A percentile compares a stretch with the other conserved stretches of the same genome.
phyloP scores from a whole-genome alignment of 1,140 invertebrate genomes.

The Euborellia annulipes region DNA sequence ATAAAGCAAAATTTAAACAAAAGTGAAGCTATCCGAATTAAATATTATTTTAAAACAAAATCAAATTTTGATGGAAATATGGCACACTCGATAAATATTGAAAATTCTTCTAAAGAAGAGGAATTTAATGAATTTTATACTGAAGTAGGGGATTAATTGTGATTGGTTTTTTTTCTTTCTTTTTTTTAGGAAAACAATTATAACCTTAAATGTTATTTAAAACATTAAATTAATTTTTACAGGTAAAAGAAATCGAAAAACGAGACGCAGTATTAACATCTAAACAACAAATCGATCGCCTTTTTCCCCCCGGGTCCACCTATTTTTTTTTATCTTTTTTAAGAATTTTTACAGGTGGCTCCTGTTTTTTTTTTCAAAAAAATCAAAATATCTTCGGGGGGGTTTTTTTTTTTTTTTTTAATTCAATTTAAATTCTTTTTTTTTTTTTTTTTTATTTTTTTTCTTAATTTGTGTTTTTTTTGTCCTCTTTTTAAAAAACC shows the following conservation, averaged over 20 bases:
- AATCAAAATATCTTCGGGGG: slow-evolving; percentile 87
- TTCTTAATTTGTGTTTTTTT: too few species aligned
- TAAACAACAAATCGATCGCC: slow-evolving; percentile 85
- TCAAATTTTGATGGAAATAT: too few species aligned
- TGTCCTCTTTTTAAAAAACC: too few species aligned
- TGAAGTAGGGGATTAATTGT: slow-evolving; percentile 37
- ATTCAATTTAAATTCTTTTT: too few species aligned
- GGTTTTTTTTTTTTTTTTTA: too few species aligned
- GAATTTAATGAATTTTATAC: slow-evolving; percentile 50
- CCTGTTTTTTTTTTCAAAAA: slow-evolving; percentile 75
- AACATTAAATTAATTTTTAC: slow-evolving; percentile 18
- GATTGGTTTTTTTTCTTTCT: slow-evolving; percentile 10
- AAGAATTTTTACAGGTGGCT: slow-evolving; percentile 90
- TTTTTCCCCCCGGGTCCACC: slow-evolving; percentile 82
- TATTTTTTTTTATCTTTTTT: slow-evolving; percentile 95
- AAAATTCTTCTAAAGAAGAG: slow-evolving; percentile 32
- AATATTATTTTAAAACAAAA: too few species aligned
- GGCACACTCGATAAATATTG: too few species aligned
- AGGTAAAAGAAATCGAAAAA: slow-evolving; percentile 94
- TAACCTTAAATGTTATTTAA: slow-evolving; percentile 26
- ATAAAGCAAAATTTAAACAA: too few species aligned
- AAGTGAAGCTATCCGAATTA: too few species aligned
- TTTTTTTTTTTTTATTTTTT: too few species aligned
- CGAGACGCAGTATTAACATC: slow-evolving; percentile 79
- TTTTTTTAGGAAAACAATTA: slow-evolving; percentile 29